Percentiles rank a stretch among this genome's conserved stretches.
Evolutionary conservation across 2,888 invertebrate genomes (phyloP).

Genomic region (Melanostoma scalare): DNA sequence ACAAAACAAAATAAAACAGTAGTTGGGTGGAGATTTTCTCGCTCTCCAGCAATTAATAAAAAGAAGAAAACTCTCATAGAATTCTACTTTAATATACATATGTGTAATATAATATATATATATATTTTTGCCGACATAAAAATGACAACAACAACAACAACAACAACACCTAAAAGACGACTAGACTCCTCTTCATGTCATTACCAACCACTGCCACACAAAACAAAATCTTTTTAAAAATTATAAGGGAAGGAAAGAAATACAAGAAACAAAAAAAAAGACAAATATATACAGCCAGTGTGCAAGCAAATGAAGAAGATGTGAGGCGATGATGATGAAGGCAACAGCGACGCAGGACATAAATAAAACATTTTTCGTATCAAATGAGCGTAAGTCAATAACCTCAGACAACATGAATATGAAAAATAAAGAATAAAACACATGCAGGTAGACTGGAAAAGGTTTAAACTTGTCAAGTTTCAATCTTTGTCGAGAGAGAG

Average conservation of each 20-base stretch:
- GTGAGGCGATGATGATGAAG: conserved; percentile 4
- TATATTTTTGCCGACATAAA: conserved; percentile 20
- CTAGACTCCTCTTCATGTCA: conserved; percentile 10
- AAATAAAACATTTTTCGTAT: conserved; percentile 44
- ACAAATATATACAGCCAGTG: not conserved
- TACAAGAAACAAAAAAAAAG: too few relatives aligned
- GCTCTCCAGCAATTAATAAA: not conserved
- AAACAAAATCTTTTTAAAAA: not conserved
- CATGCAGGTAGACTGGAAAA: conserved; percentile 3
- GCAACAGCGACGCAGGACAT: conserved; percentile 22
- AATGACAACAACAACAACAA: not conserved
- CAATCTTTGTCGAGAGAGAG: not conserved
- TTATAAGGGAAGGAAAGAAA: conserved; percentile 28
- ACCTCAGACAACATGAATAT: conserved; percentile 44
- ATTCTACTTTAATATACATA: conserved; percentile 26
- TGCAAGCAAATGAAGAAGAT: conserved; percentile 27
- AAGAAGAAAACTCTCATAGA: conserved; percentile 22
- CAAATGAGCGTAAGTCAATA: conserved; percentile 57
- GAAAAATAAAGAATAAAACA: conserved; percentile 26
- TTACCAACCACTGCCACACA: conserved; percentile 24
- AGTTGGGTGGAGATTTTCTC: not conserved
- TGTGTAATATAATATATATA: not conserved
- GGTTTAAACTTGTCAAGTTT: conserved; percentile 26
- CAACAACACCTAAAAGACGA: conserved; percentile 6
- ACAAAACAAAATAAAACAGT: conserved; percentile 12